phyloP scores from a whole-genome alignment of 2,797 vertebrate genomes.

The Microctenopoma steveboyesi region DNA sequence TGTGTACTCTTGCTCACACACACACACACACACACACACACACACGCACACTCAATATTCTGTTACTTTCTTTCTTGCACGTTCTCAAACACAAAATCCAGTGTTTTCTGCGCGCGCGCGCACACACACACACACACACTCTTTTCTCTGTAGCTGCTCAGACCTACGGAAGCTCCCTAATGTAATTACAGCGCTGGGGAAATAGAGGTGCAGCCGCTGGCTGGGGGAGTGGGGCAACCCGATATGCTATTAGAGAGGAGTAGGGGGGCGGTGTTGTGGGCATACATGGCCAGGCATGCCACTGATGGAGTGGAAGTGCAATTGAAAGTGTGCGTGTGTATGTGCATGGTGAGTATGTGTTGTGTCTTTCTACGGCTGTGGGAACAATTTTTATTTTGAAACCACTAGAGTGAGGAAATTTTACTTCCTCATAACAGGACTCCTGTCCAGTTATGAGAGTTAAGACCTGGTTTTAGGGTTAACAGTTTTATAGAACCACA shows the following conservation, averaged over 20 bases:
- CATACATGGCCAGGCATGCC: constrained; percentile 64
- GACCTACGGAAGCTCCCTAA: constrained; percentile 78
- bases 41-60: constrained; percentile 3
- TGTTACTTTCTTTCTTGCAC: constrained; percentile 10
- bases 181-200: constrained; percentile 82
- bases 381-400: not conserved
- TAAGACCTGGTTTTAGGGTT: not conserved
- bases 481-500: not conserved
- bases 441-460: not conserved
- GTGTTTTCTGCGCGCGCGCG: constrained; percentile 23
- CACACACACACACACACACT: constrained; percentile 24
- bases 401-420: not conserved
- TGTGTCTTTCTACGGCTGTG: not conserved
- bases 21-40: constrained; percentile 9
- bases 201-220: constrained; percentile 77
- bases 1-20: not conserved
- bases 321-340: constrained; percentile 37
- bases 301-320: constrained; percentile 69
- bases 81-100: constrained; percentile 11
- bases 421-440: not conserved
- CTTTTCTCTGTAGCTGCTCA: constrained; percentile 50
- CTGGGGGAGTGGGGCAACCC: constrained; percentile 76
- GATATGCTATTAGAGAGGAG: constrained; percentile 82
- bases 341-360: constrained; percentile 5
- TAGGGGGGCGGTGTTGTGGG: constrained; percentile 46